Evolutionary conservation across 2,113 vertebrate genomes (phyloP), one percentile per base, ranked within the genome.

Genomic region (Eudyptes chrysolophus): DNA sequence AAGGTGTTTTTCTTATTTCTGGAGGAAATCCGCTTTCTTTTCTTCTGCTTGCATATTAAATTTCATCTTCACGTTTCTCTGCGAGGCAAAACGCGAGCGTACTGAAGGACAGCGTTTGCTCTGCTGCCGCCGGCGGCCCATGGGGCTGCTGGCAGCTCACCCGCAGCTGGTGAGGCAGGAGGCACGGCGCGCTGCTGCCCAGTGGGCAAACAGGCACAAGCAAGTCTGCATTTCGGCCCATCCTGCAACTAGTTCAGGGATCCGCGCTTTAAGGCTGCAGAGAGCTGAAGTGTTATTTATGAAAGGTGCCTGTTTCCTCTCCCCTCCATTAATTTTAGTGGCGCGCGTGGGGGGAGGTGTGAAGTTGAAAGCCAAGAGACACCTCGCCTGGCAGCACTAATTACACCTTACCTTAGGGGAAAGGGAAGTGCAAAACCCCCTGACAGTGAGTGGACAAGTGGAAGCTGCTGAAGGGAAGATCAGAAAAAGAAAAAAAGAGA

Each of bases 21-120:
- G 44, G 16, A 86, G 70, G 54, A 94, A 94, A 83, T 64, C 5
- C 0, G 0, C 27, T 38, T 92, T 60, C 19, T 72, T 62, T 85
- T 34, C 66, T 65, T 93, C 75, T 81, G 34, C 34, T 70, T 2
- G 6, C 15, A 12, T 10, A 60, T 16, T 40, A 81, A 42, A 83
- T 32, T 80, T 52, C 38, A 60, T 61, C 30, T 62, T 70, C 26
- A 10, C 6, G 7, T 30, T 87, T 54, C 84, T 58, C 69, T 22
- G 68, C 0, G 2, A 86, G 38, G 34, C 58, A 54, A 62, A 77
- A 44, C 0, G 1, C 0, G 0, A 2, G 4, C 0, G 0, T 2
- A n/a, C 7, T 0, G 4, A 40, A 74, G 69, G 51, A 15, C 55
- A 32, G n/a, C 0, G 7, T 4, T 32, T 51, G 34, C 49, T 54